Evolutionary conservation across 2,888 invertebrate species (phyloP).

Genomic region (Malthinus seriepunctatus): DNA sequence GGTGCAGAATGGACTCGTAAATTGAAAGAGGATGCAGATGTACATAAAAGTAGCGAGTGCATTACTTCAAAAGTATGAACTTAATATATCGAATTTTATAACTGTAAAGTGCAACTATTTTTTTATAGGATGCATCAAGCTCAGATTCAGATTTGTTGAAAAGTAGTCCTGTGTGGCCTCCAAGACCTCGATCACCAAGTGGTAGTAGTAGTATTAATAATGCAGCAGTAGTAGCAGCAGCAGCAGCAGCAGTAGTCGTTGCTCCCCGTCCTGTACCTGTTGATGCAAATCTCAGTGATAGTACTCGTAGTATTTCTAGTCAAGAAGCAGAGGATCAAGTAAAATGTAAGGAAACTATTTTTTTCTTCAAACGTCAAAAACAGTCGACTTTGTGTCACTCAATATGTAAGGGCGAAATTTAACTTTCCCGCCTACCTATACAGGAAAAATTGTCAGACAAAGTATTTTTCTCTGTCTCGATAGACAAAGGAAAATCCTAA

Average conservation of each 20-base stretch:
- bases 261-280: slow-evolving; percentile 43
- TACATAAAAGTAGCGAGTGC: slow-evolving; percentile 80
- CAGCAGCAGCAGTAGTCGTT: slow-evolving; percentile 26
- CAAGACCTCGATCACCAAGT: slow-evolving; percentile 48
- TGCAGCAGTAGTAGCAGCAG: slow-evolving; percentile 8
- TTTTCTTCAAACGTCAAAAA: too few species aligned
- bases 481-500: too few species aligned
- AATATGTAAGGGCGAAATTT: too few species aligned
- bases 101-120: not conserved
- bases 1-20: slow-evolving; percentile 70
- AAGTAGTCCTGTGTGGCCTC: slow-evolving; percentile 52
- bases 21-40: slow-evolving; percentile 60
- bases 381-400: too few species aligned
- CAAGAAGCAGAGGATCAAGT: slow-evolving; percentile 58
- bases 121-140: slow-evolving; percentile 57
- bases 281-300: slow-evolving; percentile 60
- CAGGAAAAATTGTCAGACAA: too few species aligned
- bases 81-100: not conserved
- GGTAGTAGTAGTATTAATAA: slow-evolving; percentile 31
- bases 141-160: slow-evolving; percentile 63
- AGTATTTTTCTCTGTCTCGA: too few species aligned
- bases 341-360: slow-evolving; percentile 45
- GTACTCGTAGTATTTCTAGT: slow-evolving; percentile 60
- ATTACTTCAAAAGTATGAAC: slow-evolving; percentile 64
- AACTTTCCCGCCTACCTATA: too few species aligned